Evolutionary conservation across 2,113 vertebrate genomes (phyloP).

Genomic region (Myxocyprinus asiaticus): DNA sequence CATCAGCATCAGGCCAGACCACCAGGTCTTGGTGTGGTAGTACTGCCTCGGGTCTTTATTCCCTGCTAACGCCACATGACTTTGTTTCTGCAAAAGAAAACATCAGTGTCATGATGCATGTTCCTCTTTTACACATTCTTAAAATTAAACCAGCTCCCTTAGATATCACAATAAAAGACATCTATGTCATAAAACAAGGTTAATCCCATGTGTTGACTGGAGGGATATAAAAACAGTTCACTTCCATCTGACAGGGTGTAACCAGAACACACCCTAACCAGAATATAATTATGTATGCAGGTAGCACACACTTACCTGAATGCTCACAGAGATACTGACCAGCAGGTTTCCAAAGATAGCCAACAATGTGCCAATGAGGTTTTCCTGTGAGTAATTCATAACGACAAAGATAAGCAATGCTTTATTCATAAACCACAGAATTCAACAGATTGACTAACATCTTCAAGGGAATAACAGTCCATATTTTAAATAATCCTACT

Average conservation of each 20-base stretch:
- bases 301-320: slow-evolving; percentile 80
- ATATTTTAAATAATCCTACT: too few species aligned
- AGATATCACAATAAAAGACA: neutral
- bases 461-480: too few species aligned
- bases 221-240: neutral
- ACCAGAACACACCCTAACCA: slow-evolving; percentile 32
- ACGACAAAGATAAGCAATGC: neutral
- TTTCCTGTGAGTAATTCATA: slow-evolving; percentile 77
- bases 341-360: slow-evolving; percentile 94
- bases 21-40: slow-evolving; percentile 94
- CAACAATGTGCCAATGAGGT: slow-evolving; percentile 91
- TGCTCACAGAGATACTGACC: slow-evolving; percentile 89
- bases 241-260: slow-evolving; percentile 15
- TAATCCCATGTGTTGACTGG: neutral
- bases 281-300: neutral
- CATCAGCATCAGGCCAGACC: slow-evolving; percentile 86
- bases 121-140: neutral
- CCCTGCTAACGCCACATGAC: slow-evolving; percentile 85
- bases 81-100: slow-evolving; percentile 81
- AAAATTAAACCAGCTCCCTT: neutral
- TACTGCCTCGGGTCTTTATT: slow-evolving; percentile 85
- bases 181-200: neutral
- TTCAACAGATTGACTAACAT: too few species aligned
- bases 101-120: neutral
- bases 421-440: too few species aligned